These are phyloP conservation scores for Condylostylus longicornis DNA, from an alignment of 1,140 invertebrate species.

Conservation along the genomic window DNA sequence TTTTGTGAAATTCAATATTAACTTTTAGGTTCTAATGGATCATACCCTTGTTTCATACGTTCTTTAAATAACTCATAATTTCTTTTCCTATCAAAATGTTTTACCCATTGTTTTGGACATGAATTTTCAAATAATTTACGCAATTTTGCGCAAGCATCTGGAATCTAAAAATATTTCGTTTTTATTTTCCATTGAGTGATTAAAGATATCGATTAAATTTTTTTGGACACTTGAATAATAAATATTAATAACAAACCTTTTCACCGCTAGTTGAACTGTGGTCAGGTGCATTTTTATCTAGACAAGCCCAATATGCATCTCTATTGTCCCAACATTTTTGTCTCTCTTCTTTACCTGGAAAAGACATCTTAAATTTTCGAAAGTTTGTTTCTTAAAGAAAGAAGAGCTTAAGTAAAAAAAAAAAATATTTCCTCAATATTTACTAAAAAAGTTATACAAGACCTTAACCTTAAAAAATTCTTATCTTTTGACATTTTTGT, in stretches of 20 bases:
- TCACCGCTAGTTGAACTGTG: constrained; percentile 27
- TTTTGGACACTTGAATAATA: too few relatives aligned
- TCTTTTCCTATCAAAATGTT: constrained; percentile 83
- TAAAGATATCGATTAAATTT: too few relatives aligned
- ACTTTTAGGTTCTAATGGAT: constrained; percentile 40
- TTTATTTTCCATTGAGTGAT: constrained; percentile 22
- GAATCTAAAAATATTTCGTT: constrained; percentile 22
- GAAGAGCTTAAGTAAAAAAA: too few relatives aligned
- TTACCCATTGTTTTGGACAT: constrained; percentile 82
- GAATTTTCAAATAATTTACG: constrained; percentile 64
- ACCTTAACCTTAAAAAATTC: too few relatives aligned
- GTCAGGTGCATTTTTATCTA: constrained; percentile 49
- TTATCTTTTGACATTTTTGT: too few relatives aligned
- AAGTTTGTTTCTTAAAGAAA: too few relatives aligned
- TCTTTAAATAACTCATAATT: constrained; percentile 79
- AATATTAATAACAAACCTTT: too few relatives aligned
- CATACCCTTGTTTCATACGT: constrained; percentile 72
- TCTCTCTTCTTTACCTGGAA: constrained; percentile 65
- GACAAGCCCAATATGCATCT: constrained; percentile 80
- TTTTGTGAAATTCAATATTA: too few relatives aligned
- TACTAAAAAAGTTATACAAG: too few relatives aligned
- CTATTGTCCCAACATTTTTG: constrained; percentile 67
- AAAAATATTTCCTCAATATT: too few relatives aligned
- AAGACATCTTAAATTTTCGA: constrained; percentile 48
- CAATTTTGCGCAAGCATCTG: constrained; percentile 50